Evolutionary conservation across 2,797 vertebrate genomes (phyloP), one percentile per base, ranked within the genome.

Genomic region (Huso huso): DNA sequence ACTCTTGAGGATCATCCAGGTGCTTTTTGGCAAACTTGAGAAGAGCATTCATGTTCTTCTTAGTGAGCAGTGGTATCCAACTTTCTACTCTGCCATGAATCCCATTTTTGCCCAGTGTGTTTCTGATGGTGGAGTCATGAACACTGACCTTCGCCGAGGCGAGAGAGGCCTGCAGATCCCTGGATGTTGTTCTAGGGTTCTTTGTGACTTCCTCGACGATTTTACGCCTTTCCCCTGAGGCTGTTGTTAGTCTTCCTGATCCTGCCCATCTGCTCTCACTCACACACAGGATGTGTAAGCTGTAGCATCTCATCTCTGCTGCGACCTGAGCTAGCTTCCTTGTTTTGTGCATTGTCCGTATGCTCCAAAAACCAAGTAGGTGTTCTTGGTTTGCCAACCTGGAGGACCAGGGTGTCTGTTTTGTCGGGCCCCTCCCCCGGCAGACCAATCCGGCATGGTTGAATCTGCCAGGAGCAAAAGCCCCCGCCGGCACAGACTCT

Each of bases 311-410:
- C 67, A 64, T 64, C 49, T 69, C 51, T 2, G 62, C 23, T 9
- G 51, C 63, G n/a, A 68, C 11, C 23, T 63, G 67, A n/a, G 51
- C 11, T 10, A 53, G 13, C 49, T 57, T 63, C 6, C 67, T 23
- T n/a, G 67, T 48, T 62, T 63, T 12, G n/a, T 23, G 63, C 67
- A 63, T 68, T 10, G 67, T 68, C 23, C 50, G 50, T 1, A 68
- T 51, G 18, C 63, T 68, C 7, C 37, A 63, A 37, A 49, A 63
- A 11, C 62, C 62, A 9, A 15, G 11, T 1, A 15, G 18, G 1
- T 12, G 51, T 23, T 52, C 1, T 10, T 13, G 1, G 18, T 65
- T 2, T 64, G 49, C 61, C 62, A 60, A 23, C 13, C n/a, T 68
- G 61, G 48, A 50, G 8, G 57, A 63, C 61, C 51, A 51, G 13